Evolutionary conservation across 2,113 vertebrate genomes (phyloP), one percentile per base, ranked within the genome.

Genomic region (Gopherus evgoodei): DNA sequence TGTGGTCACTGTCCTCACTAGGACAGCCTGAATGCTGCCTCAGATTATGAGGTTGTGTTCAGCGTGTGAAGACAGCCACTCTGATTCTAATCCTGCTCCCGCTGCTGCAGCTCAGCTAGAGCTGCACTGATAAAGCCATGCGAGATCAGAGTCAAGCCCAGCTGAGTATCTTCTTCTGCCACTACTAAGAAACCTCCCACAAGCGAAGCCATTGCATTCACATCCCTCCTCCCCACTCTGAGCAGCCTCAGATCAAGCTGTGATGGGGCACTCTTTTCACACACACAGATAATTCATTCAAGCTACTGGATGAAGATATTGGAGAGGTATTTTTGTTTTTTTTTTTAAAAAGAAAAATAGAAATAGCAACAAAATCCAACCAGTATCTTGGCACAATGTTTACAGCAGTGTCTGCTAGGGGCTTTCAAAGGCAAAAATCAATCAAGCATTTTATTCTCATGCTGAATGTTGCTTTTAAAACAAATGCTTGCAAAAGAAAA

Each of bases 291-390:
- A 93, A 91, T 84, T 88, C 90, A 87, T 49, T 88, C 52, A 88
- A 38, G 86, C 31, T 17, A 69, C 75, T 88, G 53, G 12, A 62
- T 81, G 21, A 94, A 91, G 31, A 22, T 49, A 89, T 25, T 44
- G 17, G 35, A 93, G 84, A 83, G 44, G 76, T 85, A 49, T 11
- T 81, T 11, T 5, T 87, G 22, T 35, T n/a, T 86, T 29, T 57
- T 22, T n/a, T n/a, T 86, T 95, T 35, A 88, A 90, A 47, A 53
- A 93, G 91, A 92, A 38, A 16, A 38, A 50, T 78, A 69, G 81
- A 52, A 53, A 53, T 53, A 53, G 14, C 5, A 56, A 79, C 5
- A 13, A 42, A 56, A 82, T 87, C 29, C 14, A 53, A 22, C 3
- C 29, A 85, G 65, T 81, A 84, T 9, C 50, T 86, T 84, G 83